Base-by-base conservation (phyloP, 2,888 invertebrate genomes). In the Stegophylla sp. region DNA sequence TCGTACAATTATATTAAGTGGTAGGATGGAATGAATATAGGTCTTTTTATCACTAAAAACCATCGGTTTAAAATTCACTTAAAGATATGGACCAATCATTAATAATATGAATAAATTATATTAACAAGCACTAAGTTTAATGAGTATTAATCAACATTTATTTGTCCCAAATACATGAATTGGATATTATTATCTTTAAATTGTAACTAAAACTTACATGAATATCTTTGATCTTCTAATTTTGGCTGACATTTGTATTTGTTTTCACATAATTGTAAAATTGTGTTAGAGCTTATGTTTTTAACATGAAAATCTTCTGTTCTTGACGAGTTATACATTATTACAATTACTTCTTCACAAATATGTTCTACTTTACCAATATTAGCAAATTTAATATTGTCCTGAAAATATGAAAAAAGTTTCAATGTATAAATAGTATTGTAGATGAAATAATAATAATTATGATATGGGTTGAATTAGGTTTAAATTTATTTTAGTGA, bases 181-280 rank as follows among this genome's bases (percentile, higher is more conserved):
- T 28, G 1, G 28, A 61, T 61, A 28, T 34, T 61, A 7, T 61
- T n/a, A n/a, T n/a, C 41, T 64, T 56, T 56, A 10, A 23, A 56
- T 7, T 56, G 20, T 59, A 59, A 59, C 4, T 41, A n/a, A 53
- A 15, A 48, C 79, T 71, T 61, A 79, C 79, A 48, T 28, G 79
- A 79, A 26, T 79, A 34, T 71, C 51, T 79, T 63, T 79, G 79
- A 61, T 71, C 61, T 41, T 79, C 69, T 12, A 79, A 34, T 51
- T 71, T 71, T 26, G 79, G 79, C 12, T 79, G 79, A n/a, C 79
- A 79, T 26, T 63, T 79, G 1, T 13, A 41, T n/a, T 48, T n/a
- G 13, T 63, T 79, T 51, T 71, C 51, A 43, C 79, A 79, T 4
- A 79, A 61, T 71, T 79, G 79, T 61, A 79, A 41, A 17, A 79